Percentiles rank a stretch among this genome's conserved stretches.
phyloP scores from a whole-genome alignment of 2,888 invertebrate species.

The Lobophora halterata region DNA sequence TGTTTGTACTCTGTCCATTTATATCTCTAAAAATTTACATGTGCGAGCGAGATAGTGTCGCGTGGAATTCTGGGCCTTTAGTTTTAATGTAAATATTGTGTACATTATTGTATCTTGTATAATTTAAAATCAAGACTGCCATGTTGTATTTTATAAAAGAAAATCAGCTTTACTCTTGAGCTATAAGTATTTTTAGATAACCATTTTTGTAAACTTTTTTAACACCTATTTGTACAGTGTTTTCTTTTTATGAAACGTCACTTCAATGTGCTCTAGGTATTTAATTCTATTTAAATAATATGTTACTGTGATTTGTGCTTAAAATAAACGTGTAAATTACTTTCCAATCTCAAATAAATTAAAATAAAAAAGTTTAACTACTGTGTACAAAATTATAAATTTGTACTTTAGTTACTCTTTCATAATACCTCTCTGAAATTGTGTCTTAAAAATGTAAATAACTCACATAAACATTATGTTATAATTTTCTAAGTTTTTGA shows the following conservation, averaged over 20 bases:
- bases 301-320: slow-evolving; percentile 5
- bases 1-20: too few relatives aligned
- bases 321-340: too few relatives aligned
- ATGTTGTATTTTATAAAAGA: slow-evolving; percentile 69
- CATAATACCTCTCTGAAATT: slow-evolving; percentile 21
- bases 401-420: slow-evolving; percentile 5
- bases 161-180: slow-evolving; percentile 76
- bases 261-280: background rate
- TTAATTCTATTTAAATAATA: background rate
- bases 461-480: slow-evolving; percentile 26
- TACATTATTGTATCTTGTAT: slow-evolving; percentile 62
- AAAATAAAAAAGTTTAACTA: too few relatives aligned
- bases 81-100: slow-evolving; percentile 66
- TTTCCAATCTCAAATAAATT: too few relatives aligned
- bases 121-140: slow-evolving; percentile 76
- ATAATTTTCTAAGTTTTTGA: slow-evolving; percentile 23
- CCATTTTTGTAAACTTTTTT: slow-evolving; percentile 3
- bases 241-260: background rate
- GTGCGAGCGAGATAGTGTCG: too few relatives aligned
- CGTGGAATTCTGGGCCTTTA: slow-evolving; percentile 73
- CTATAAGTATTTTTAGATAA: slow-evolving; percentile 63
- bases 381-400: background rate
- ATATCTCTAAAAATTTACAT: too few relatives aligned
- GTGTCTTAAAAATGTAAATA: slow-evolving; percentile 38
- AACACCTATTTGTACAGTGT: background rate